Evolutionary conservation across 2,888 invertebrate species (phyloP).

Genomic region (Tridacna crocea): DNA sequence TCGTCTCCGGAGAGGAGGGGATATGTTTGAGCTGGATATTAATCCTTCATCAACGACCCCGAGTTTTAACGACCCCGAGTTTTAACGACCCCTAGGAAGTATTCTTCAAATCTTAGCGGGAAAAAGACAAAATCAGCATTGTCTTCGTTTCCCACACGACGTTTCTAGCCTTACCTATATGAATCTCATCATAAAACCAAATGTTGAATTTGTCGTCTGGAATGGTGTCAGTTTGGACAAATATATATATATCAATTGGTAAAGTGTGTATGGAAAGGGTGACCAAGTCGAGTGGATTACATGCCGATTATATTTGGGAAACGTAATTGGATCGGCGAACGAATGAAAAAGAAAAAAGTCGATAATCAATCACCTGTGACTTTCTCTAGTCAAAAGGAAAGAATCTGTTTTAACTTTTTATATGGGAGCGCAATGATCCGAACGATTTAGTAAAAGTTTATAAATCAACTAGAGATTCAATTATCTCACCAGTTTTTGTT

Average conservation of each 20-base stretch:
- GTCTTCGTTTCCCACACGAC: neutral
- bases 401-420: constrained; percentile 5
- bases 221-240: too few species aligned
- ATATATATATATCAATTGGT: too few species aligned
- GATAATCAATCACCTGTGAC: constrained; percentile 7
- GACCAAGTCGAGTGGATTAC: too few species aligned
- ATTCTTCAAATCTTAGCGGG: neutral
- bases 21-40: too few species aligned
- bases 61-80: neutral
- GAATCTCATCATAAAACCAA: too few species aligned
- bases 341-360: neutral
- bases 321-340: constrained; percentile 13
- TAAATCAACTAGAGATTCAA: constrained; percentile 1
- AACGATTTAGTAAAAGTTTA: constrained; percentile 8
- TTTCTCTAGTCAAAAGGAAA: neutral
- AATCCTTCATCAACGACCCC: too few species aligned
- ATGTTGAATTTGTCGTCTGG: too few species aligned
- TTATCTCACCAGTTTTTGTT: neutral
- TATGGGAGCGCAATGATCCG: neutral
- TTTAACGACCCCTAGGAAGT: neutral
- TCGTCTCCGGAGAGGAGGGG: too few species aligned
- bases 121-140: neutral
- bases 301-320: neutral
- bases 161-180: neutral
- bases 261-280: too few species aligned